Conservation (phyloP, 2,888 invertebrate genomes). For the Azorinus chamasolen region DNA sequence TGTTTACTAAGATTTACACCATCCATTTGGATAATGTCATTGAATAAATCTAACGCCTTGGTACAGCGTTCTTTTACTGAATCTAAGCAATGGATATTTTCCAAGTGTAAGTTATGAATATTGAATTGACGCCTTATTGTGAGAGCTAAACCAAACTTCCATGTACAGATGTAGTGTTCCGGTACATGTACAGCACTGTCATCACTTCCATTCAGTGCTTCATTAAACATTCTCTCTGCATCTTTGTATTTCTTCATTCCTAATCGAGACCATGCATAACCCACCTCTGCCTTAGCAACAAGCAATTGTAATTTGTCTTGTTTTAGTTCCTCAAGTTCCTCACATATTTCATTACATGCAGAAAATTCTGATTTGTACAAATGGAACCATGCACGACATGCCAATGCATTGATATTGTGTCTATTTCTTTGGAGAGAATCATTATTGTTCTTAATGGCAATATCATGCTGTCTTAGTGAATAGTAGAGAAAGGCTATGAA, state of each 20-base stretch:
- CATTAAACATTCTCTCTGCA: conserved; percentile 13
- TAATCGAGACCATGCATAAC: conserved; percentile 24
- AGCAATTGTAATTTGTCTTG: conserved; percentile 2
- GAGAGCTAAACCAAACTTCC: conserved; percentile 40
- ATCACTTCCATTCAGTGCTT: conserved; percentile 8
- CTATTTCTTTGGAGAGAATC: background rate
- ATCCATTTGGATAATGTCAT: conserved; percentile 12
- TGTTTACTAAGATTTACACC: background rate
- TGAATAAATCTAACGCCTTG: background rate
- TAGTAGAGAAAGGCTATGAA: conserved; percentile 30
- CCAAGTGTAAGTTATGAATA: conserved; percentile 10
- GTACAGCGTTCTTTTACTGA: no score
- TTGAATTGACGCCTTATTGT: conserved; percentile 23
- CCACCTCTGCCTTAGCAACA: conserved; percentile 37
- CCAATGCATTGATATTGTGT: conserved; percentile 20
- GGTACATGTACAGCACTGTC: background rate
- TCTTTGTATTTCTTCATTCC: conserved; percentile 18
- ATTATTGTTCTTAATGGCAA: conserved; percentile 17
- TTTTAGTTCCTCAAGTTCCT: conserved; percentile 5
- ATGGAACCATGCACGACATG: conserved; percentile 24
- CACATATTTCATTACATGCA: background rate
- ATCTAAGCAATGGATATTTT: background rate
- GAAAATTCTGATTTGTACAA: conserved; percentile 8
- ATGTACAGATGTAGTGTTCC: conserved; percentile 6
- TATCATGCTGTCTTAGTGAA: conserved; percentile 12